Conservation (phyloP, 2,888 invertebrate genomes). For the Agrotis clavis region DNA sequence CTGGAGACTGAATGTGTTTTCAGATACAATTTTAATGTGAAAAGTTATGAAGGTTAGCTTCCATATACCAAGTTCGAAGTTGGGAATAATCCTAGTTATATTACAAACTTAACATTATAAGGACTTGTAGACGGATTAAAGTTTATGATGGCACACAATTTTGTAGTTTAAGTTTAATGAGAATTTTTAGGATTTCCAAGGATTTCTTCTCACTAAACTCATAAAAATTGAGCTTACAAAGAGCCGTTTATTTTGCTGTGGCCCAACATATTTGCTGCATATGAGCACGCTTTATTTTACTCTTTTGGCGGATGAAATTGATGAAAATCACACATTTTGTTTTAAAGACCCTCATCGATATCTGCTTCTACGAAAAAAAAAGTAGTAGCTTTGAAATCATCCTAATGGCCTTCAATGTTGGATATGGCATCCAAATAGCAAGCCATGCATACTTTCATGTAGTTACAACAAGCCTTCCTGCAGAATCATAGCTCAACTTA, state of each 20-base stretch:
- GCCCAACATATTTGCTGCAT: background rate
- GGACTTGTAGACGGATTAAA: constrained; percentile 11
- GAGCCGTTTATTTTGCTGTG: background rate
- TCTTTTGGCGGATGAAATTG: background rate
- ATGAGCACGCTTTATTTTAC: background rate
- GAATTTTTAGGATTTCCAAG: constrained; percentile 8
- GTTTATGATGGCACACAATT: constrained; percentile 36
- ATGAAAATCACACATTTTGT: background rate
- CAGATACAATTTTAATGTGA: constrained; percentile 34
- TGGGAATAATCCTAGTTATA: constrained; percentile 30
- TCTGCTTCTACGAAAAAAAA: background rate
- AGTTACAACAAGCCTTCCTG: background rate
- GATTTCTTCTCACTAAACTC: constrained; percentile 14
- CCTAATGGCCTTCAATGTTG: background rate
- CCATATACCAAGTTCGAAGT: constrained; percentile 13
- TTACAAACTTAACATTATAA: constrained; percentile 16
- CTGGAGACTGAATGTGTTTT: constrained; percentile 5
- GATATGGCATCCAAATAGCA: background rate
- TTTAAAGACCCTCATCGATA: background rate
- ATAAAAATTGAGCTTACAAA: constrained; percentile 14
- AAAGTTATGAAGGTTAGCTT: constrained; percentile 27
- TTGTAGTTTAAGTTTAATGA: constrained; percentile 27
- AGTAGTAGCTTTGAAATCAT: too few relatives aligned
- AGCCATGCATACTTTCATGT: background rate
- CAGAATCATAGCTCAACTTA: too few relatives aligned